phyloP scores from a whole-genome alignment of 2,888 invertebrate species.

The Platycheirus albimanus region DNA sequence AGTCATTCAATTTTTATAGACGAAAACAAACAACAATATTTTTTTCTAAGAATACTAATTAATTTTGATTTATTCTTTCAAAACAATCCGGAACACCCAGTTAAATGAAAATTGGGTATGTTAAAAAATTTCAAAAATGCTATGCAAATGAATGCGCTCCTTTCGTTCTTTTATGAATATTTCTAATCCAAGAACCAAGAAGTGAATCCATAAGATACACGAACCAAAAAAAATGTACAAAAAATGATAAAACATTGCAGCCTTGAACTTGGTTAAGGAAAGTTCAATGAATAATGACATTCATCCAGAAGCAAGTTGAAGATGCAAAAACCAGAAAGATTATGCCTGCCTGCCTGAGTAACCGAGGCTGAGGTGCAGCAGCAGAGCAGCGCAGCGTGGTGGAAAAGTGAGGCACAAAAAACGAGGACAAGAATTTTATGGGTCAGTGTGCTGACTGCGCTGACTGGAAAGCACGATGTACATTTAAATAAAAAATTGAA shows the following conservation, averaged over 20 bases:
- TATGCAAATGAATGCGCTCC: constrained; percentile 53
- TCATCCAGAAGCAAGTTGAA: constrained; percentile 29
- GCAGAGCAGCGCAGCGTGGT: background rate
- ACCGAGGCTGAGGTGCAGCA: background rate
- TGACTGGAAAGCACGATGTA: constrained; percentile 30
- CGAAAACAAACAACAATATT: background rate
- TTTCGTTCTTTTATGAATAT: constrained; percentile 62
- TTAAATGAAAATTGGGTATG: constrained; percentile 20
- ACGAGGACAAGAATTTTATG: constrained; percentile 38
- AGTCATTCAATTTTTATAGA: constrained; percentile 3
- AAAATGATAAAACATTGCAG: constrained; percentile 35
- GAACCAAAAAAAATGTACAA: constrained; percentile 5
- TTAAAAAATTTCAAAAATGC: constrained; percentile 56
- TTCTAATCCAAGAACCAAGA: constrained; percentile 44
- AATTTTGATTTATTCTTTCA: background rate
- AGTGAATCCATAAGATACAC: background rate
- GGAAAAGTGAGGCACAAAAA: constrained; percentile 12
- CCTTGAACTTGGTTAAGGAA: constrained; percentile 63
- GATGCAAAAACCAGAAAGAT: constrained; percentile 30
- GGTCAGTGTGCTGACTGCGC: constrained; percentile 37
- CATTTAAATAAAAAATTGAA: constrained; percentile 25
- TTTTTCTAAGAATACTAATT: constrained; percentile 29
- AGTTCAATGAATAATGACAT: constrained; percentile 43
- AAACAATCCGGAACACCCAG: constrained; percentile 44
- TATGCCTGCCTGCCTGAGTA: constrained; percentile 20